Evolutionary conservation across 2,113 vertebrate genomes (phyloP).

Genomic region (Gracilinanus agilis): DNA sequence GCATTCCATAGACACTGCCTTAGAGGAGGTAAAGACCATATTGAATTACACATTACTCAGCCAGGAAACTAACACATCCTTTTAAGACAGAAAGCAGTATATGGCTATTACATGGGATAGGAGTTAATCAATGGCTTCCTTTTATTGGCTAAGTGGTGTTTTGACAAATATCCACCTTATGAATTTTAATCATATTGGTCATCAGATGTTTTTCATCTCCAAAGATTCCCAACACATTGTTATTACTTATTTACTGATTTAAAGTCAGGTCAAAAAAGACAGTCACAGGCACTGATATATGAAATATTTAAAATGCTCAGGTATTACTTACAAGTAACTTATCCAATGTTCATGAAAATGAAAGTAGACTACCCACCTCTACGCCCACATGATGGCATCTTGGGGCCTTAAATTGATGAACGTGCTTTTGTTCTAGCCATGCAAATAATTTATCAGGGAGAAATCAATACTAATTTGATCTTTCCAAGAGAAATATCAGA

Average conservation of each 20-base stretch:
- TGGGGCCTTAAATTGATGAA: slow-evolving; percentile 68
- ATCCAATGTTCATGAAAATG: slow-evolving; percentile 49
- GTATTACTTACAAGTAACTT: slow-evolving; percentile 53
- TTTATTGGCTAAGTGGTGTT: slow-evolving; percentile 65
- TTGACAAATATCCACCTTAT: slow-evolving; percentile 68
- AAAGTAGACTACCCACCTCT: slow-evolving; percentile 16
- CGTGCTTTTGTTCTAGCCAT: slow-evolving; percentile 66
- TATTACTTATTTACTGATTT: slow-evolving; percentile 69
- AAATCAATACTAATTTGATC: slow-evolving; percentile 70
- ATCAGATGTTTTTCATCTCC: slow-evolving; percentile 54
- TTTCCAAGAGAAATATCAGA: slow-evolving; percentile 32
- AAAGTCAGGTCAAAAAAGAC: slow-evolving; percentile 67
- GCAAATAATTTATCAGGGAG: slow-evolving; percentile 71
- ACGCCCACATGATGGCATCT: slow-evolving; percentile 44
- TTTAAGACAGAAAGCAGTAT: slow-evolving; percentile 49
- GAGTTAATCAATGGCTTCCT: slow-evolving; percentile 49
- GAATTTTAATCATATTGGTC: slow-evolving; percentile 63
- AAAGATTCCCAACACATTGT: slow-evolving; percentile 62
- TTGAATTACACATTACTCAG: slow-evolving; percentile 51
- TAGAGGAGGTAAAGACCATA: slow-evolving; percentile 54
- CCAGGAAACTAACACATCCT: slow-evolving; percentile 5
- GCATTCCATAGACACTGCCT: slow-evolving; percentile 37
- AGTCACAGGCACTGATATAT: slow-evolving; percentile 55
- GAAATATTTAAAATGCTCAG: slow-evolving; percentile 68
- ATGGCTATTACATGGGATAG: slow-evolving; percentile 30